phyloP scores from a whole-genome alignment of 2,113 vertebrate species.

The Microcebus murinus region DNA sequence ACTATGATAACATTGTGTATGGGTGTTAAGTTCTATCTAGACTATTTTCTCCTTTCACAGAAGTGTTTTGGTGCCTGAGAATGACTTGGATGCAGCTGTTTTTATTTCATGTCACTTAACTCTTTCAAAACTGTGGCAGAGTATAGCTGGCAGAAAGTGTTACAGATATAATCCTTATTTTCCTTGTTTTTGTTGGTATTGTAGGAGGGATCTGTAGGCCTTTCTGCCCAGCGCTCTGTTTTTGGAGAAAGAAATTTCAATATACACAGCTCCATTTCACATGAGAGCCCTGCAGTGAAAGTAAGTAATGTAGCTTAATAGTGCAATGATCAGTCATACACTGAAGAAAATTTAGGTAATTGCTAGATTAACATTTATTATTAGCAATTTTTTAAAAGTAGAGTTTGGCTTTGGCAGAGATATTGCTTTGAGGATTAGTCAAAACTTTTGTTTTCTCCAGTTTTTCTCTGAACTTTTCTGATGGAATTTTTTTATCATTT shows the following conservation, averaged over 20 bases:
- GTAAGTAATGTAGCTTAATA: constrained; percentile 85
- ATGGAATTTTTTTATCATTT: constrained; percentile 44
- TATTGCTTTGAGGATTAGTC: constrained; percentile 63
- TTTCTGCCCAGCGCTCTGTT: constrained; percentile 91
- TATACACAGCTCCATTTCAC: constrained; percentile 86
- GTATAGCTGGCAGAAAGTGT: constrained; percentile 79
- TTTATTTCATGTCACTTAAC: constrained; percentile 79
- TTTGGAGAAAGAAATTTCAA: constrained; percentile 98
- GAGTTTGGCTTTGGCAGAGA: constrained; percentile 18
- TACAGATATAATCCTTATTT: constrained; percentile 78
- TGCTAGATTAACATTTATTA: neutral
- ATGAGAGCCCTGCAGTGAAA: constrained; percentile 85
- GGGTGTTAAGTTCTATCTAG: constrained; percentile 81
- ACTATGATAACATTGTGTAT: constrained; percentile 64
- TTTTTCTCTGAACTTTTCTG: constrained; percentile 12
- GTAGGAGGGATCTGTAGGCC: constrained; percentile 89
- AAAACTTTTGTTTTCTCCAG: constrained; percentile 16
- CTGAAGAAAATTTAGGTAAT: constrained; percentile 28
- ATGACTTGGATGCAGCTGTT: constrained; percentile 79
- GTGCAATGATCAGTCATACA: neutral
- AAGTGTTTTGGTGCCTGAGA: constrained; percentile 73
- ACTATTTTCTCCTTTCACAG: constrained; percentile 77
- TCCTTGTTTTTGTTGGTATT: constrained; percentile 82
- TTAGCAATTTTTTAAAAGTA: constrained; percentile 55
- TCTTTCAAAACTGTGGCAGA: constrained; percentile 71